A percentile compares a stretch with the other conserved stretches of the same genome.
phyloP scores from a whole-genome alignment of 2,888 invertebrate species.

The Ferrisia virgata region DNA sequence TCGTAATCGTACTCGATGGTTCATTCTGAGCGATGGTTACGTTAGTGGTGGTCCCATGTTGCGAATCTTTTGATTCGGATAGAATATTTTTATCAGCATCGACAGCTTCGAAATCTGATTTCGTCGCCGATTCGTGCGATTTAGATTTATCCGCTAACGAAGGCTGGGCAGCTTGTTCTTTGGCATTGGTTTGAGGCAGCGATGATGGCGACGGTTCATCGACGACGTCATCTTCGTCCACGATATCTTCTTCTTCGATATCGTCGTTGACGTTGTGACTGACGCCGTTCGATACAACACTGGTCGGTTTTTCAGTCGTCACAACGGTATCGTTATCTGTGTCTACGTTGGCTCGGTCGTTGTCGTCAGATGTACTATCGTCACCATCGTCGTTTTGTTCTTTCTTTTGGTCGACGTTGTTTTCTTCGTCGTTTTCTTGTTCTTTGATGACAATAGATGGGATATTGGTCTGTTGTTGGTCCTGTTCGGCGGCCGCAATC shows the following conservation, averaged over 20 bases:
- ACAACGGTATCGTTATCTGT: background rate
- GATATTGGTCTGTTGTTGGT: background rate
- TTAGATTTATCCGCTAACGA: background rate
- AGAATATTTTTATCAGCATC: background rate
- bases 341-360: background rate
- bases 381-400: background rate
- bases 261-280: background rate
- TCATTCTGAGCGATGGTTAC: too few relatives aligned
- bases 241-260: background rate
- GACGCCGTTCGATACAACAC: background rate
- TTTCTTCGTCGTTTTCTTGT: background rate
- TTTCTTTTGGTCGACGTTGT: slow-evolving; percentile 8
- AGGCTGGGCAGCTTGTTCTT: background rate
- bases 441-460: background rate
- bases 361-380: too few relatives aligned
- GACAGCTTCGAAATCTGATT: background rate
- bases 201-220: background rate
- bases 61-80: background rate
- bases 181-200: background rate
- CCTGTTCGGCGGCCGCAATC: background rate
- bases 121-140: background rate
- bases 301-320: background rate
- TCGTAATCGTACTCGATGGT: too few relatives aligned
- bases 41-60: too few relatives aligned
- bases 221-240: background rate